phyloP scores from a whole-genome alignment of 2,797 vertebrate genomes.

The Spinus olivaceus region DNA sequence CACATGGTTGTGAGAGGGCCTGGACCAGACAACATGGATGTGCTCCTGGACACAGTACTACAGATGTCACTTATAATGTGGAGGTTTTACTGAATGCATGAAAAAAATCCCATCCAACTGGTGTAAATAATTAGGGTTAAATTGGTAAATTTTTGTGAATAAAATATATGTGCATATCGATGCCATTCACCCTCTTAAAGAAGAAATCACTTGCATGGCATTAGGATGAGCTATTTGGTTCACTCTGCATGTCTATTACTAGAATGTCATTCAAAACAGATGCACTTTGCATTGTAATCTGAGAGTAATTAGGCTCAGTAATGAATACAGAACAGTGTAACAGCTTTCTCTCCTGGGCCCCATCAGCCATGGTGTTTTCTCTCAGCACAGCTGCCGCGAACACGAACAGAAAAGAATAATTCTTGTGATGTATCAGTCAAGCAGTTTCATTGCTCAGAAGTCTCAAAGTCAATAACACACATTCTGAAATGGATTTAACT shows the following conservation, averaged over 20 bases:
- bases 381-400: constrained; percentile 9
- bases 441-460: neutral
- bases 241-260: neutral
- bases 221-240: constrained; percentile 10
- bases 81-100: neutral
- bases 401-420: neutral
- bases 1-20: neutral
- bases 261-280: constrained; percentile 30
- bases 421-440: neutral
- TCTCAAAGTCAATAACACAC: neutral
- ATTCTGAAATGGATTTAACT: neutral
- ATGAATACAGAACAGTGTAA: constrained; percentile 15
- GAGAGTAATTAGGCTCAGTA: constrained; percentile 34
- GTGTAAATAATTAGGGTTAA: neutral
- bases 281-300: constrained; percentile 45
- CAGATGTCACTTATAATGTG: neutral
- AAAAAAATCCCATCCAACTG: neutral
- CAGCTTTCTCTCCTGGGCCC: constrained; percentile 3
- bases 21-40: neutral
- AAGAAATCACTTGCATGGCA: constrained; percentile 17
- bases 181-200: neutral
- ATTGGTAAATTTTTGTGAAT: neutral
- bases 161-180: neutral
- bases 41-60: neutral
- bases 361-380: constrained; percentile 23